Evolutionary conservation across 2,113 vertebrate genomes (phyloP), one percentile per base, ranked within the genome.

Genomic region (Hepsetus odoe): DNA sequence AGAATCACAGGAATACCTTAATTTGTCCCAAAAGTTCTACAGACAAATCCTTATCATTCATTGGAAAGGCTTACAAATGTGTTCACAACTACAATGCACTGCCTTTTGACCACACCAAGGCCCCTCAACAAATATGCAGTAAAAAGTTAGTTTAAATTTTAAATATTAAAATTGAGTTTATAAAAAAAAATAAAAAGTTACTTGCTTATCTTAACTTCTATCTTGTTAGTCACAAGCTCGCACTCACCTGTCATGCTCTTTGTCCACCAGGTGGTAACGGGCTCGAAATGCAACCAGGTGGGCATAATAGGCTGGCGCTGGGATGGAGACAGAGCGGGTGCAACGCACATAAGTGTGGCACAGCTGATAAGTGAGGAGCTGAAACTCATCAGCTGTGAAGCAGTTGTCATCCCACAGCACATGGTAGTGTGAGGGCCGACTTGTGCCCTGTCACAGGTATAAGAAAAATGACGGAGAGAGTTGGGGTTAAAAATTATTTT

Each of bases 371-470:
- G 97, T 98, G 40, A 98, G 94, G 78, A 98, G 93, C 94, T 98
- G 96, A 86, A 98, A 95, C 89, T 98, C 96, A n/a, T 98, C 97
- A 1, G 96, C 96, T 1, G 96, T 97, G 83, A 98, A 98, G 26
- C 96, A 96, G 92, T 98, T 98, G 88, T 98, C 97, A 85, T 98
- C 97, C 97, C 97, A 98, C 78, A 98, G 90, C 26, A 98, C 96
- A 20, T 98, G 96, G 85, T 98, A 98, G 91, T 98, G 96, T 51
- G 97, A 98, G 59, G 97, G 97, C 24, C 97, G 95, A 88, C 97
- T 98, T 72, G 97, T 98, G 83, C 97, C 97, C 97, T 98, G 85
- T 10, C 0, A 59, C 67, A 73, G n/a, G 22, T 24, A 0, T 24
- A 9, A 55, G 40, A 70, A 13, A 8, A 12, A 22, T 22, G 53